Conservation (phyloP, 2,113 vertebrate genomes). For the Aix galericulata region DNA sequence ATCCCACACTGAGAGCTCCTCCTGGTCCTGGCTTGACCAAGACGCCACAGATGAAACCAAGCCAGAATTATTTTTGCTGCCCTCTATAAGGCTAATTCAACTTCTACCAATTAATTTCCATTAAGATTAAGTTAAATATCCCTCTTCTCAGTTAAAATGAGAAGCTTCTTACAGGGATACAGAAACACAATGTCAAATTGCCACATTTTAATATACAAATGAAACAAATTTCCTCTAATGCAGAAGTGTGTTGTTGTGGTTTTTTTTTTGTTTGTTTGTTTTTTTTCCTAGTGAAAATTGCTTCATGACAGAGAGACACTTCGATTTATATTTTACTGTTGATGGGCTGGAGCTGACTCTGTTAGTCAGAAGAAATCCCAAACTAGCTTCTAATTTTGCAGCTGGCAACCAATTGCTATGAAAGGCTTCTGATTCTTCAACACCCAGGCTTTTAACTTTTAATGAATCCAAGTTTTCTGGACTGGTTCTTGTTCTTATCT, state of each 20-base stretch:
- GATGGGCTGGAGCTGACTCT: neutral
- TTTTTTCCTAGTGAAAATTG: neutral
- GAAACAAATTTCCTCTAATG: neutral
- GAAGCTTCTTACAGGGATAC: neutral
- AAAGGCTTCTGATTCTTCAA: neutral
- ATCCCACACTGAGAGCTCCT: neutral
- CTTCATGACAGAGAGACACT: neutral
- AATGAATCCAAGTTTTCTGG: neutral
- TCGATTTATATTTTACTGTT: neutral
- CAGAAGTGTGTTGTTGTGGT: fast-evolving
- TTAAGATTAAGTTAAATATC: no score
- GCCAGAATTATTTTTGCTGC: constrained; percentile 8
- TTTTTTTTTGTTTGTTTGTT: no score
- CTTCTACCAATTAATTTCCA: neutral
- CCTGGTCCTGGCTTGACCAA: neutral
- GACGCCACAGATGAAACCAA: neutral
- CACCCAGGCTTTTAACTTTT: neutral
- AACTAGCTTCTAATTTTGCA: neutral
- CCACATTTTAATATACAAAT: neutral
- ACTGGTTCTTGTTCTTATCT: neutral
- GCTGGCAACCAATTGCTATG: neutral
- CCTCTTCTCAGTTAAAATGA: neutral
- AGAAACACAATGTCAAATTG: fast-evolving
- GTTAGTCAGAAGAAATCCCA: neutral
- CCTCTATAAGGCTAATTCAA: neutral